Evolutionary conservation across 2,888 invertebrate genomes (phyloP), one percentile per base, ranked within the genome.

Genomic region (Agrilus mali): DNA sequence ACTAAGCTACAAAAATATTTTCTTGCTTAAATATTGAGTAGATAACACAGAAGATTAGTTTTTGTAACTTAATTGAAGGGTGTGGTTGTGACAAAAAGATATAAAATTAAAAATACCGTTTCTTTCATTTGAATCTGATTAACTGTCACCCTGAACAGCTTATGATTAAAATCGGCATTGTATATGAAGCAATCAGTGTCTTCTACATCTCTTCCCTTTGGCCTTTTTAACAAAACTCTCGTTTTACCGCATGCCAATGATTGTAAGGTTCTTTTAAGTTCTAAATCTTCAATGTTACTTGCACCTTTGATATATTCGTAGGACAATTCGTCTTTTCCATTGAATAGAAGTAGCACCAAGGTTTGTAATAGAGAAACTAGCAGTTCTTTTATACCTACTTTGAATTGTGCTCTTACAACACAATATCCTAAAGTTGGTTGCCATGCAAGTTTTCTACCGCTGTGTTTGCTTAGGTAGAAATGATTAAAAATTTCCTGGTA

Each of bases 351-450:
- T 42, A 98, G 70, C 42, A 95, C 89, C 37, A 97, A 72, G 2
- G 88, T 86, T 80, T 98, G 98, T 68, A 93, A 96, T 54, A 97
- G 71, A 6, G 97, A 97, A 15, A 97, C 95, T 65, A 93, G 86
- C 41, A 98, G 69, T 68, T 96, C 95, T 71, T 96, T 96, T 51
- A 81, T 81, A 47, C 87, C 87, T 71, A 78, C 80, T 57, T 81
- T 74, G 62, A 95, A 95, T 57, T 77, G 75, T 8, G 94, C 92
- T 58, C 86, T 80, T 12, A 96, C 72, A 44, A 95, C 87, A 67
- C 95, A 96, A 64, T 94, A 88, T 0, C 94, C 95, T 10, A 97
- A 74, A 44, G 89, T 92, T 47, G 94, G 88, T 68, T 97, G 96
- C 97, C 97, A 98, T 64, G 94, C 90, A 46, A 98, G 75, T 69